Evolutionary conservation across 2,113 vertebrate species (phyloP).

Genomic region (Peromyscus leucopus): DNA sequence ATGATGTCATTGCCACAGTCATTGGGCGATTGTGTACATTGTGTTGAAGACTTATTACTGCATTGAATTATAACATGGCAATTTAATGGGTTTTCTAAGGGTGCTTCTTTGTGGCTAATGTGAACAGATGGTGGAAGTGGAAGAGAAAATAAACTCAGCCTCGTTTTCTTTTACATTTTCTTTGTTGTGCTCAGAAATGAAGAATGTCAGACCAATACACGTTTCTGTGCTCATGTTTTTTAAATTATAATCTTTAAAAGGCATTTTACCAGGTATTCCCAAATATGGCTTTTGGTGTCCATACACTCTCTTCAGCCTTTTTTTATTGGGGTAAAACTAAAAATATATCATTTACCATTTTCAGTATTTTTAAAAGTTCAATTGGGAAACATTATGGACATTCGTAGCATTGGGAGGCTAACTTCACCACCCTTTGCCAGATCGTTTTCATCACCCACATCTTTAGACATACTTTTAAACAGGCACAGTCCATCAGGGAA

Average conservation of each 20-base stretch:
- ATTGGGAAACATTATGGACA: neutral
- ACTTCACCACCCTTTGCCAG: neutral
- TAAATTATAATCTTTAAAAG: slow-evolving; percentile 56
- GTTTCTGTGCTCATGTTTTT: slow-evolving; percentile 53
- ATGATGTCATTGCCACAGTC: slow-evolving; percentile 77
- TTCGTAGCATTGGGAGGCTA: neutral
- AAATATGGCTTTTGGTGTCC: neutral
- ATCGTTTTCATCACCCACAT: neutral
- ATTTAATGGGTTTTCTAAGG: slow-evolving; percentile 79
- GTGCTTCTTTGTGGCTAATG: slow-evolving; percentile 79
- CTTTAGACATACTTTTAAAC: slow-evolving; percentile 26
- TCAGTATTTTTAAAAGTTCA: neutral
- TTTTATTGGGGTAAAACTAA: neutral
- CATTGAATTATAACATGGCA: slow-evolving; percentile 74
- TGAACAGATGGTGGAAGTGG: slow-evolving; percentile 80
- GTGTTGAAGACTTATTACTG: slow-evolving; percentile 74
- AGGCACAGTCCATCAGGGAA: neutral
- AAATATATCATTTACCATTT: neutral
- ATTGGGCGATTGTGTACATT: slow-evolving; percentile 71
- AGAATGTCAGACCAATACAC: slow-evolving; percentile 34
- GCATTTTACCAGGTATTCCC: slow-evolving; percentile 36
- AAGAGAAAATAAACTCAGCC: slow-evolving; percentile 76
- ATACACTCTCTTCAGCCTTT: neutral
- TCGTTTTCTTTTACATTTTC: slow-evolving; percentile 76
- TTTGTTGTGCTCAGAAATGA: slow-evolving; percentile 62